Evolutionary conservation across 2,113 vertebrate species (phyloP), one percentile per base, ranked within the genome.

Genomic region (Pampusana beccarii): DNA sequence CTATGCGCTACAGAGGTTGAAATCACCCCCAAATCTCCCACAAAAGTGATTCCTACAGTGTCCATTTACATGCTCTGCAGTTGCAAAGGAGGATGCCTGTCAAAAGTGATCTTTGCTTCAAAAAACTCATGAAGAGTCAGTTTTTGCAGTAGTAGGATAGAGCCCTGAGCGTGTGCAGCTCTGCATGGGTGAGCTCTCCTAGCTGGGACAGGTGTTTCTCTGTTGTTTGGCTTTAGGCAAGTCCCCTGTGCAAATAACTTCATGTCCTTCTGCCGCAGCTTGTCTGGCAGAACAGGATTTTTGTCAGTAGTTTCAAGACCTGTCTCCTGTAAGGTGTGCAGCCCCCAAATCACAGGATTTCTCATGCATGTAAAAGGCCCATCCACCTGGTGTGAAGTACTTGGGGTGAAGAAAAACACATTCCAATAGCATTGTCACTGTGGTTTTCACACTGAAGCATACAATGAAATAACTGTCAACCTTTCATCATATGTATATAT

Each of bases 211-310:
- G 53, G 44, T 69, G 65, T 78, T 92, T 57, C 71, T 58, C 51
- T 83, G 42, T 48, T 81, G 38, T 92, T 84, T 81, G 66, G 88
- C 65, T 84, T 93, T 67, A 90, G 92, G 80, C 93, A 53, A 90
- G 48, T 86, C 33, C 34, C 19, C 34, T n/a, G 51, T 70, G 64
- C 51, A 86, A 92, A 78, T 86, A 90, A 80, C 38, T 75, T 74
- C 48, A 62, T 40, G 71, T 93, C 44, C 54, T 80, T 69, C 79
- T 92, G 92, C 71, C 2, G 10, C 42, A 83, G 56, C 80, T 80
- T 78, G 44, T 88, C 90, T 86, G 65, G 88, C 65, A 96, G 82
- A 95, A 71, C 72, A 69, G 80, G 90, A 88, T 94, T 96, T 96
- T 91, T 87, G 10, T 15, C 42, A 66, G 72, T 23, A 67, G 38